Evolutionary conservation across 2,797 vertebrate species (phyloP).

Genomic region (Acanthis flammea): DNA sequence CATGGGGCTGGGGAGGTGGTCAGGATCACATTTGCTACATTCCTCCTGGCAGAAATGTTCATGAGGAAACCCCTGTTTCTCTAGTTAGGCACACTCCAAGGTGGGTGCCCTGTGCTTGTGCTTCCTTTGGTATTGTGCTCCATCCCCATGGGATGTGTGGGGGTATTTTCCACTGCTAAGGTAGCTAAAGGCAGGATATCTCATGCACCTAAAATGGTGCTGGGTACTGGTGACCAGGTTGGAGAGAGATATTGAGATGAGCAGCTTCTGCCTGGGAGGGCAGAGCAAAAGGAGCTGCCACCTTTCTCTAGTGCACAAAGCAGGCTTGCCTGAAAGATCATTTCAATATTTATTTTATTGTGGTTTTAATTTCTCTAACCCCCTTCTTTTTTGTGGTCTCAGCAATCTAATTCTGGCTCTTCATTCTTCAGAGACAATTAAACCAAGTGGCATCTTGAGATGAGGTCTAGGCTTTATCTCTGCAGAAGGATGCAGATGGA

Average conservation of each 20-base stretch:
- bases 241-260: neutral
- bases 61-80: neutral
- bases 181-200: neutral
- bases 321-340: neutral
- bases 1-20: rapidly evolving
- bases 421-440: constrained; percentile 3
- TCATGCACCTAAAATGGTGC: neutral
- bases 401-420: neutral
- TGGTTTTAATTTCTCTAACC: neutral
- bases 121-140: neutral
- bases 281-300: neutral
- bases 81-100: neutral
- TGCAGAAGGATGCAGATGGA: neutral
- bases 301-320: neutral
- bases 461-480: neutral
- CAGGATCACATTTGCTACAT: neutral
- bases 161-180: neutral
- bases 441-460: neutral
- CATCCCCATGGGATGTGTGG: rapidly evolving
- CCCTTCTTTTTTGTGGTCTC: neutral
- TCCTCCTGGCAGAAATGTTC: neutral
- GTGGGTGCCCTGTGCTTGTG: neutral
- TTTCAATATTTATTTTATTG: neutral
- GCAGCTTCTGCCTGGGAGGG: neutral
- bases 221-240: neutral